Base-by-base conservation (phyloP, 2,888 invertebrate genomes). In the Balanococcus diminutus region DNA sequence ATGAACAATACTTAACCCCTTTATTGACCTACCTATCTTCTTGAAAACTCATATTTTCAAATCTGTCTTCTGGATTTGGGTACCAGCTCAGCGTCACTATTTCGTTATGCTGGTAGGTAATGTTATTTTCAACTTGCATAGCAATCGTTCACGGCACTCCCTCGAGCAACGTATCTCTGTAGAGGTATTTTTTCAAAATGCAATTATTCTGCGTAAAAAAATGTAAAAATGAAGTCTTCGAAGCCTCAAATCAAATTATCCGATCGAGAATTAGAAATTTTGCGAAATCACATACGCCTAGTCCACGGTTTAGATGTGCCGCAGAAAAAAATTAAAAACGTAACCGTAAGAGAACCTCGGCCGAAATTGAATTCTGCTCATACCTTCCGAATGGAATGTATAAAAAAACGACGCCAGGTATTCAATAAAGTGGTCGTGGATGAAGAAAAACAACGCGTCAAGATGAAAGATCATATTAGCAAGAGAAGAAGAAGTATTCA, bases 201-300 rank as follows among this genome's bases (percentile, higher is more conserved):
- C 16, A 28, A 67, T 67, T 31, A 67, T 67, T 31, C 2, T 1
- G 14, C 28, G 67, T 67, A 28, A 16, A 16, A 67, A 67, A 14
- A 31, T 16, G 19, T 79, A 25, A 79, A 32, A 32, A 79, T 79
- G 75, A 36, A 79, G 28, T 19, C 72, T n/a, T 32, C 75, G 19
- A 79, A 79, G 28, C n/a, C 32, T 1, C 11, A 79, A 36, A 79
- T n/a, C 32, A 79, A 36, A 19, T 9, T 79, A 36, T 36, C 36
- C 19, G 75, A 36, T 19, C 36, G 36, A 19, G 75, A 79, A 1
- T 9, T 79, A 6, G 75, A 79, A 79, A 16, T 36, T 36, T 36
- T 79, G 9, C n/a, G 36, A 79, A 79, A 79, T 79, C 75, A 79
- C 36, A 36, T 79, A 32, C 32, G 75, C n/a, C 3, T 79, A 19